Evolutionary conservation across 92 coral and sea anemone genomes (phyloP), one percentile per base, ranked within the genome.

Genomic region (Phenganax stokvisi): DNA sequence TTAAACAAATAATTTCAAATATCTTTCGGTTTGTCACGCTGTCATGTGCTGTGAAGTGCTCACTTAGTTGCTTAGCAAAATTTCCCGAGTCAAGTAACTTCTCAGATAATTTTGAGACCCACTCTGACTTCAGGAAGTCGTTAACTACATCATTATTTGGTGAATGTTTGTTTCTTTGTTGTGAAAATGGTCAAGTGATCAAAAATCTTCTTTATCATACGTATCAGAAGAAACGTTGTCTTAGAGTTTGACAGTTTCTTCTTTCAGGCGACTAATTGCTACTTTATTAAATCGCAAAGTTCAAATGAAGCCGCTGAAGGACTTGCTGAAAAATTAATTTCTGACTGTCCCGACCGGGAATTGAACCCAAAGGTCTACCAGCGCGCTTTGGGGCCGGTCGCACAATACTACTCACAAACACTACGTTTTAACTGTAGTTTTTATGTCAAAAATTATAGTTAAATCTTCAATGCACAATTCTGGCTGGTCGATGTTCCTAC

Each of bases 51-150:
- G 47, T 37, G 53, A 68, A 68, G 73, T 9, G 47, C 73, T 53
- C 15, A 12, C 15, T 30, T 27, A 12, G 73, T 68, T 30, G 73
- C 73, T 68, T 68, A 68, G 73, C 73, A 29, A 68, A 68, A 30
- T 28, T 53, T 68, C 9, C 6, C 31, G 31, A 6, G n/a, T 68
- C 54, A 68, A 68, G 73, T 68, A 13, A 68, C 11, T 20, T 68
- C 53, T 30, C 73, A 28, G 47, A 68, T 68, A 12, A 68, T 6
- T 53, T 53, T 68, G 73, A 30, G 54, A 68, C 73, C 52, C 20
- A 68, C 73, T 64, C 70, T 68, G 13, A 68, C 73, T 68, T 68
- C 73, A 68, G 73, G 73, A 68, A 68, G 29, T 68, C 6, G 10
- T 29, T 68, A 68, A 29, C 15, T 51, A 68, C 47, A 53, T 10